Evolutionary conservation across 2,888 invertebrate species (phyloP), one percentile per base, ranked within the genome.

Genomic region (Stenchaetothrips biformis): DNA sequence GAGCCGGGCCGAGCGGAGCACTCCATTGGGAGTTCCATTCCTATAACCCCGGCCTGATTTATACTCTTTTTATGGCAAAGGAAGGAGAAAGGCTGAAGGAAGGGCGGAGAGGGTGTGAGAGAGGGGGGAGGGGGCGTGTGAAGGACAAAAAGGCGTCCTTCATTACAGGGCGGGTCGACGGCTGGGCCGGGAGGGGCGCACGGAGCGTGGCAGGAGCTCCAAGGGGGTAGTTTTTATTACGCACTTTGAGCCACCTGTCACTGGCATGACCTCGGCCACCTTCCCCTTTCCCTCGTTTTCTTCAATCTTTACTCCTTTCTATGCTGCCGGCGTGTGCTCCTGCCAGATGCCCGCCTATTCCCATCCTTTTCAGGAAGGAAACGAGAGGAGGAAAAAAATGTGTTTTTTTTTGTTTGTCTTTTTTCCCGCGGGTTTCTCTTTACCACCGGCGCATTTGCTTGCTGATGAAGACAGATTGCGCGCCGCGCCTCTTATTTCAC

Each of bases 111-210:
- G 78, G 74, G 80, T 77, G 62, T 2, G 62, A n/a, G 62, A 81
- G 82, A 79, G 77, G 80, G 80, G 74, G 67, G 27, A 80, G 62
- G 82, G 80, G 80, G 82, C 81, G 81, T 82, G 82, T 82, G 37
- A 2, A 37, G 37, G 21, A 67, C 67, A 67, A 67, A 67, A 67
- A 21, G 21, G 67, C 67, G n/a, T 21, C 13, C 62, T 67, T 67
- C 67, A 67, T 67, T 67, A 67, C 67, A 6, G 9, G 21, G 67
- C 4, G 67, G 67, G 21, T 6, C 21, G 67, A n/a, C 21, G 62
- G 62, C 18, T 11, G 53, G 16, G 13, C 53, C 53, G 16, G 16
- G 53, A 53, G 53, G 13, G 53, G 13, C 2, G 53, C 13, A 2
- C 2, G 53, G 16, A 53, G 53, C 13, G 59, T 9, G 59, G 59